Evolutionary conservation across 2,888 invertebrate genomes (phyloP).

Genomic region (Pilophorus perplexus): DNA sequence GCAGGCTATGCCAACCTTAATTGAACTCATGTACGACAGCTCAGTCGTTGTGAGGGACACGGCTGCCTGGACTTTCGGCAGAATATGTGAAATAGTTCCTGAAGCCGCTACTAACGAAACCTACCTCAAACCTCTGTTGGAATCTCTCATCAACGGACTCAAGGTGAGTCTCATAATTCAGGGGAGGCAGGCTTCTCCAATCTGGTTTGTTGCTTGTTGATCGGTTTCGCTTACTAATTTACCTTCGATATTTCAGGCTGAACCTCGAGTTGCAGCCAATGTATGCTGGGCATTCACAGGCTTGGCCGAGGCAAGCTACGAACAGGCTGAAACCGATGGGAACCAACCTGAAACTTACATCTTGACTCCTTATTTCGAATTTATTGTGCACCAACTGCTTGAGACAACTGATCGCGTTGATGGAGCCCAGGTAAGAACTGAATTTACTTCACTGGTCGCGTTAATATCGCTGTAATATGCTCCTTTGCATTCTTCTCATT

Average conservation of each 20-base stretch:
- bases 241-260: constrained; percentile 57
- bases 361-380: constrained; percentile 89
- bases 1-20: constrained; percentile 93
- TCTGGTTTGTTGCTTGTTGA: not conserved
- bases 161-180: constrained; percentile 53
- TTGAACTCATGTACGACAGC: constrained; percentile 89
- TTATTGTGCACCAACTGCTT: constrained; percentile 84
- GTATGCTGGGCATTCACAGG: constrained; percentile 98
- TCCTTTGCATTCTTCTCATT: no score
- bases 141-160: constrained; percentile 79
- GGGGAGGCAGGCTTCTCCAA: no score
- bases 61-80: constrained; percentile 96
- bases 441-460: no score
- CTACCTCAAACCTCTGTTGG: constrained; percentile 76
- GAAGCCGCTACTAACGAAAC: constrained; percentile 88
- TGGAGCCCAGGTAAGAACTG: constrained; percentile 67
- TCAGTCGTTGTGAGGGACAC: constrained; percentile 95
- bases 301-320: constrained; percentile 94
- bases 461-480: no score
- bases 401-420: constrained; percentile 94
- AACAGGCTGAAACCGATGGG: constrained; percentile 66
- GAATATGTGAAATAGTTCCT: constrained; percentile 95
- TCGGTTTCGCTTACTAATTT: not conserved
- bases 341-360: constrained; percentile 87
- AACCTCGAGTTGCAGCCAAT: constrained; percentile 95